phyloP scores from a whole-genome alignment of 2,113 vertebrate species.

The Coreoperca whiteheadi region DNA sequence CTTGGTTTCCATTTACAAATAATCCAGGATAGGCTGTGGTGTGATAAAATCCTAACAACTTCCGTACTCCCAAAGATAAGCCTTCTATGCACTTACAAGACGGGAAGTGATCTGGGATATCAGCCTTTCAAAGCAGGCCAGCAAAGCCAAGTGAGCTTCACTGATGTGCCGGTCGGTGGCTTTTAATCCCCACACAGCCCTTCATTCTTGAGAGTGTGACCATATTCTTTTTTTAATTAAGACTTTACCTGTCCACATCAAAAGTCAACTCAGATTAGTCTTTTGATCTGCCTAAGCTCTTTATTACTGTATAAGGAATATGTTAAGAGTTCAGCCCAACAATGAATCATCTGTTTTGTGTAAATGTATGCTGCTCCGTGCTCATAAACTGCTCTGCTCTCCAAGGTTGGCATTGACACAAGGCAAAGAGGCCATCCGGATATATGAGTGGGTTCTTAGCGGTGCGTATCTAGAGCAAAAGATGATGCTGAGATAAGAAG shows the following conservation, averaged over 20 bases:
- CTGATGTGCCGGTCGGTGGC: conserved; percentile 67
- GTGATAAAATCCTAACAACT: conserved; percentile 83
- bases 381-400: conserved; percentile 60
- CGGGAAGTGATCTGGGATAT: conserved; percentile 82
- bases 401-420: conserved; percentile 48
- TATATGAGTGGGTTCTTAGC: conserved; percentile 62
- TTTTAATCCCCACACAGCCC: conserved; percentile 69
- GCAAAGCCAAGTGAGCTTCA: conserved; percentile 72
- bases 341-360: conserved; percentile 75
- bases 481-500: conserved; percentile 64
- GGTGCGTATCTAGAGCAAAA: conserved; percentile 53
- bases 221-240: conserved; percentile 75
- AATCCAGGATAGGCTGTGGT: conserved; percentile 74
- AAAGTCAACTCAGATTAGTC: conserved; percentile 71
- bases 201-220: conserved; percentile 59
- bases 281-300: conserved; percentile 79
- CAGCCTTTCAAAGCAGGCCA: conserved; percentile 80
- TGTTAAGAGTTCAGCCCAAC: conserved; percentile 71
- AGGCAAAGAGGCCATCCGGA: conserved; percentile 60
- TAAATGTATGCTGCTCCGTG: conserved; percentile 52
- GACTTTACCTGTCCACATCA: conserved; percentile 78
- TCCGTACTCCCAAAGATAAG: conserved; percentile 81
- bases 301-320: conserved; percentile 75
- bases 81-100: conserved; percentile 78
- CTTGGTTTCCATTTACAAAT: conserved; percentile 79